These are phyloP conservation scores for Apis laboriosa DNA, from an alignment of 1,140 invertebrate genomes.

Conservation along the genomic window DNA sequence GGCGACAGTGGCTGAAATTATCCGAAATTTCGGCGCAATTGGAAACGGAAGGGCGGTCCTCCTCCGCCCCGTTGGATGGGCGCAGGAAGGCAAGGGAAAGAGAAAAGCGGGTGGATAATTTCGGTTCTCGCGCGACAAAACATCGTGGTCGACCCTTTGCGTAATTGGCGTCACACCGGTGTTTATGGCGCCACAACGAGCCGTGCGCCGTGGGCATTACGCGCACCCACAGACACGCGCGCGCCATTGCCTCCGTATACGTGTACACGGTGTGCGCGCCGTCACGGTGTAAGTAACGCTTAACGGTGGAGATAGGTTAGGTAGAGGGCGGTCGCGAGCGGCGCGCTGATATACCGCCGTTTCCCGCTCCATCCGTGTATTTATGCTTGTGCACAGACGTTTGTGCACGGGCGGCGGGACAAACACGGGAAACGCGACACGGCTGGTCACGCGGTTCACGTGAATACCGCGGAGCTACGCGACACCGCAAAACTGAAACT, in stretches of 20 bases:
- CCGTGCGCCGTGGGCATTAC: constrained; percentile 30
- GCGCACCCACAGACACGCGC: not conserved
- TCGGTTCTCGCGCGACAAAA: constrained; percentile 69
- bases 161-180: constrained; percentile 72
- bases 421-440: constrained; percentile 39
- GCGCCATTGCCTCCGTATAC: not conserved
- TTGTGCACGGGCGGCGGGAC: constrained; percentile 25
- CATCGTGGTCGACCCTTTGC: constrained; percentile 69
- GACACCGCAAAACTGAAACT: constrained; percentile 41
- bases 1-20: constrained; percentile 51
- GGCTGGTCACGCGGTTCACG: constrained; percentile 34
- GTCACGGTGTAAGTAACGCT: not conserved
- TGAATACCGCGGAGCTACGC: constrained; percentile 40
- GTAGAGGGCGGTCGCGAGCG: not conserved
- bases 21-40: constrained; percentile 62
- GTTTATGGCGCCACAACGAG: constrained; percentile 63
- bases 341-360: constrained; percentile 12
- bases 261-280: too few species aligned
- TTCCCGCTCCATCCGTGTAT: constrained; percentile 39
- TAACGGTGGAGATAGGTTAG: not conserved
- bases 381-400: constrained; percentile 40
- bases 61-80: not conserved
- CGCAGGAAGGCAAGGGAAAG: not conserved
- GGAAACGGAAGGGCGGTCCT: constrained; percentile 33
- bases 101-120: constrained; percentile 56